These are phyloP conservation scores for Spicauda simplicius DNA, from an alignment of 2,888 invertebrate genomes.

Conservation along the genomic window DNA sequence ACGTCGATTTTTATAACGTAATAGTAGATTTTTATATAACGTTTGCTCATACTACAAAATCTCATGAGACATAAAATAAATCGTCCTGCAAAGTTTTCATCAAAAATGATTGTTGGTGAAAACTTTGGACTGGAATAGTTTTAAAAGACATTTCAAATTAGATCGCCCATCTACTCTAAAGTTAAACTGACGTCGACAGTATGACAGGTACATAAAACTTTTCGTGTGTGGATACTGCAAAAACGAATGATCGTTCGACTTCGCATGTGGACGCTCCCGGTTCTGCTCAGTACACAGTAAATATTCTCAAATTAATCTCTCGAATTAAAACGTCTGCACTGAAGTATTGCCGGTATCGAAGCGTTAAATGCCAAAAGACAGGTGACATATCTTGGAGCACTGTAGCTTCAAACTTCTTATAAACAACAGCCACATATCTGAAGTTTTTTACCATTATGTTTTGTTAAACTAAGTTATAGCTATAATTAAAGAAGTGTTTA, in stretches of 20 bases:
- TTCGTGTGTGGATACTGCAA: constrained; percentile 24
- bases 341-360: constrained; percentile 27
- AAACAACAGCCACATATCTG: no score
- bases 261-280: constrained; percentile 26
- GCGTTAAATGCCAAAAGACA: constrained; percentile 20
- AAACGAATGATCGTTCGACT: constrained; percentile 16
- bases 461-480: not conserved
- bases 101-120: no score
- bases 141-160: no score
- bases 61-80: no score
- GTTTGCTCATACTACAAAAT: no score
- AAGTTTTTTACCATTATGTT: not conserved
- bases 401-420: not conserved
- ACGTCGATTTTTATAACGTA: no score
- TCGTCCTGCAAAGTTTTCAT: no score
- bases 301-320: constrained; percentile 32
- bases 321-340: constrained; percentile 22
- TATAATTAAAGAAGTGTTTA: not conserved
- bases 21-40: no score
- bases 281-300: constrained; percentile 30
- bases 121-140: no score
- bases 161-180: not conserved
- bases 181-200: not conserved
- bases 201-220: constrained; percentile 7
- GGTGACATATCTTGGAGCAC: constrained; percentile 10